Base-by-base conservation (phyloP, 1,140 invertebrate genomes). In the Catajapyx aquilonaris region DNA sequence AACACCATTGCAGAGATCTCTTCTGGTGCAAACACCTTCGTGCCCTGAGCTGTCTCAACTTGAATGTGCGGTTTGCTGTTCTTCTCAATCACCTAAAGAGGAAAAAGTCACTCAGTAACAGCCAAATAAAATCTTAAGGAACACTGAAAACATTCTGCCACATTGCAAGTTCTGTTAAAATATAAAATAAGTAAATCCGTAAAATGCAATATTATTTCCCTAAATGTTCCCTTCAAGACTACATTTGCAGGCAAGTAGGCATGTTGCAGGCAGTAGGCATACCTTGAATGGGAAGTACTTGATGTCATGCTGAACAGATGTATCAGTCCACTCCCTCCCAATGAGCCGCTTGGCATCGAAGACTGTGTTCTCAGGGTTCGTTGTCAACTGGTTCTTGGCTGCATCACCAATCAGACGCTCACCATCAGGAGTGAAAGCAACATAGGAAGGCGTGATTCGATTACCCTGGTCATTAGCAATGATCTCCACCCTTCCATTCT, bases 401-500 rank as follows among this genome's bases (percentile, higher is more conserved):
- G 90, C 86, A 62, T 96, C 90, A 52, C 90, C 91, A 46, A 95
- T 94, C n/a, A 95, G 64, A 59, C 90, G 74, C 55, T 95, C 88
- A 19, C 86, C 86, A 42, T 96, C 90, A 34, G 69, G 65, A 2
- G 90, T 96, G 59, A 96, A 97, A 5, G 88, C 90, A 18, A 96
- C 91, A 56, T 95, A 96, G 0, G 88, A 94, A 9, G 91, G 91
- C 4, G 91, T 96, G 54, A 95, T 96, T 52, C 91, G 75, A 59
- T 96, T 96, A 61, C 91, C 90, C 60, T 95, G 90, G 58, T 97
- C 91, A 52, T 97, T 96, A 42, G 90, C 87, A 48, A 96, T 96
- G 46, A 97, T 96, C 69, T 96, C 90, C 17, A 96, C 90, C 41
- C 88, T 69, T 33, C 90, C 90, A 65, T 95, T 94, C 57, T 94